phyloP scores from a whole-genome alignment of 2,113 vertebrate species.

The Prunella himalayana region DNA sequence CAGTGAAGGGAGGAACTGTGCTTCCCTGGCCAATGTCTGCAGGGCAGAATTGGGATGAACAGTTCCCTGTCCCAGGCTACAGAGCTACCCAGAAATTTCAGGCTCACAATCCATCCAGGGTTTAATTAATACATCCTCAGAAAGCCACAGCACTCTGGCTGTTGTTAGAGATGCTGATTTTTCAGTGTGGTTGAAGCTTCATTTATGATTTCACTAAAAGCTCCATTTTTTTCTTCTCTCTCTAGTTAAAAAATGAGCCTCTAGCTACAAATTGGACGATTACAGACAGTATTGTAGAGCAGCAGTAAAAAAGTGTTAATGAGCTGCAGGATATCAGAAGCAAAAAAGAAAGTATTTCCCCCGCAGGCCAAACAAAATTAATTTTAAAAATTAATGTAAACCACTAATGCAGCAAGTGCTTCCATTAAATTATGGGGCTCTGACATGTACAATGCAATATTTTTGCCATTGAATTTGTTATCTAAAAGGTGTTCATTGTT shows the following conservation, averaged over 20 bases:
- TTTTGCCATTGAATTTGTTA: conserved; percentile 77
- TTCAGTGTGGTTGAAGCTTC: conserved; percentile 20
- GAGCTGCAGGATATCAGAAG: conserved; percentile 74
- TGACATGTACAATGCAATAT: conserved; percentile 68
- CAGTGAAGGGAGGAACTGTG: accelerated
- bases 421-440: conserved; percentile 72
- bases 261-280: conserved; percentile 72
- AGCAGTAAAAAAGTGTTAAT: conserved; percentile 72
- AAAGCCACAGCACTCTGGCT: neutral
- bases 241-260: conserved; percentile 64
- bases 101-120: neutral
- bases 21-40: neutral
- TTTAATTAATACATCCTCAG: neutral
- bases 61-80: neutral
- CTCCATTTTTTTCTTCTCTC: neutral
- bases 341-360: conserved; percentile 73
- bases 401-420: conserved; percentile 74
- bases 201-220: conserved; percentile 42
- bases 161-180: neutral
- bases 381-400: conserved; percentile 83
- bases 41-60: neutral
- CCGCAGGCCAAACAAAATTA: conserved; percentile 78
- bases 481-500: conserved; percentile 78
- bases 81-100: neutral
- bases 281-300: conserved; percentile 59